phyloP scores from a whole-genome alignment of 2,888 invertebrate species.

The Acanthosoma haemorrhoidale region DNA sequence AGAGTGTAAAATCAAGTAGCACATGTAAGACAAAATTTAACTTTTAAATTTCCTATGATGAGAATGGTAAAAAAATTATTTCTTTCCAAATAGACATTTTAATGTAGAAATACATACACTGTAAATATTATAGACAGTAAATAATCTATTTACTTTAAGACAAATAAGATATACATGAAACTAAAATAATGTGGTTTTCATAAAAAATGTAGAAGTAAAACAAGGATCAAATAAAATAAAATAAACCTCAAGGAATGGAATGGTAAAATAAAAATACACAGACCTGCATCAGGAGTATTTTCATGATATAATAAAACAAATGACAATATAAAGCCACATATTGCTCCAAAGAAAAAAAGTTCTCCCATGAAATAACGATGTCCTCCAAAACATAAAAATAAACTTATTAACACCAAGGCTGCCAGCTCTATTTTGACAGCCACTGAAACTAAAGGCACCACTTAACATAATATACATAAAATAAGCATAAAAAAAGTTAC shows the following conservation, averaged over 20 bases:
- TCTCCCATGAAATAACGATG: constrained; percentile 59
- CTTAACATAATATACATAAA: background rate
- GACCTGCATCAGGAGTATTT: background rate
- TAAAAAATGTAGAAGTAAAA: no score
- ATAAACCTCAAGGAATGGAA: constrained; percentile 26
- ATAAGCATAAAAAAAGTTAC: background rate
- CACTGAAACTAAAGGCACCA: constrained; percentile 47
- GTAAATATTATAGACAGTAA: no score
- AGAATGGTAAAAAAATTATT: no score
- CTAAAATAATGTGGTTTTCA: no score
- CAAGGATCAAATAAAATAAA: background rate
- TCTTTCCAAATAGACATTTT: no score
- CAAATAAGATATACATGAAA: no score
- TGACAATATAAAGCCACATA: background rate
- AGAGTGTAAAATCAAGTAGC: no score
- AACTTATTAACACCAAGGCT: constrained; percentile 54
- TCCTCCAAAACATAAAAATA: constrained; percentile 59
- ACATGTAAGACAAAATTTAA: no score
- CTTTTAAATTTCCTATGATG: no score
- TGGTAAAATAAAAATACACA: background rate
- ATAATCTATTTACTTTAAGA: no score
- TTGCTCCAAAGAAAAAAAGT: constrained; percentile 43
- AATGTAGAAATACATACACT: no score
- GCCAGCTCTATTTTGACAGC: constrained; percentile 53
- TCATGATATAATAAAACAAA: constrained; percentile 12